Evolutionary conservation across 2,888 invertebrate species (phyloP), one percentile per base, ranked within the genome.

Genomic region (Tubulanus polymorphus): DNA sequence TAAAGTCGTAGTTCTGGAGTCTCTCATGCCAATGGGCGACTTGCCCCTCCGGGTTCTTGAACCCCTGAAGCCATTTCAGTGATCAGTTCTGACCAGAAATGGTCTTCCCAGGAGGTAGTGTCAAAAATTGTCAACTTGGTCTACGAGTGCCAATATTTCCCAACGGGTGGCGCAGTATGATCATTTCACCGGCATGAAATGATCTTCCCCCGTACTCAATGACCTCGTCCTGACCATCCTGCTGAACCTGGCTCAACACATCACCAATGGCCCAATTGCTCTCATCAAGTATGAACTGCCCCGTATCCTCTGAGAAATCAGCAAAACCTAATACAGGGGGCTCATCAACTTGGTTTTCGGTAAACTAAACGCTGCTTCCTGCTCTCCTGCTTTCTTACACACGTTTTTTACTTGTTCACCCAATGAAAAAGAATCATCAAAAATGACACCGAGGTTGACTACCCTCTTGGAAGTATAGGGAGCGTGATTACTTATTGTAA

Each of bases 261-360:
- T 55, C 57, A 1, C 63, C 66, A n/a, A 62, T 56, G 0, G 66
- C 63, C 0, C 8, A 5, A 51, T 64, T 56, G 2, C 57, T 60
- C 0, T 64, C 50, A 50, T 27, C 41, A 8, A 41, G 23, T 5
- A 41, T 41, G 41, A 41, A 41, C 5, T 41, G 5, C 20, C 41
- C 41, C 5, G 18, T 23, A 8, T 5, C 3, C 15, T 8, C 6
- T 23, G 41, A 23, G 41, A 8, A 41, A 41, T 18, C 41, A n/a
- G n/a, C n/a, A n/a, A n/a, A n/a, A n/a, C n/a, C n/a, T n/a, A n/a
- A n/a, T n/a, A n/a, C n/a, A n/a, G n/a, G n/a, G n/a, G n/a, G n/a
- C n/a, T n/a, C n/a, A n/a, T n/a, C n/a, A n/a, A n/a, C n/a, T n/a
- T n/a, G n/a, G n/a, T n/a, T n/a, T n/a, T n/a, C n/a, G n/a, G n/a